phyloP scores from a whole-genome alignment of 2,888 invertebrate species.

The Drosophila ustulata region DNA sequence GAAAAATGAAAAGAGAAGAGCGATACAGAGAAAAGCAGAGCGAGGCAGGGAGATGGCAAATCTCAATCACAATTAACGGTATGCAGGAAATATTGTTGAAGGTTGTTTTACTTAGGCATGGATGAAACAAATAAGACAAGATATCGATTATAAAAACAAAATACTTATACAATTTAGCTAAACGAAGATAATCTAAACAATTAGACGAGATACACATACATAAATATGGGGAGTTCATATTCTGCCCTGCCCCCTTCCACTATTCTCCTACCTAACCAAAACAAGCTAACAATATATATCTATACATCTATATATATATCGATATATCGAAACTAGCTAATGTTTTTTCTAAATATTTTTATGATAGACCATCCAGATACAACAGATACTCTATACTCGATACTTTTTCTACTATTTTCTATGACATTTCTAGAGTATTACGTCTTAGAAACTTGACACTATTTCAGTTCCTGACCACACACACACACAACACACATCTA shows the following conservation, averaged over 20 bases:
- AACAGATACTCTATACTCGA: conserved; percentile 17
- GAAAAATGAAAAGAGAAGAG: neutral
- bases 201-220: conserved; percentile 9
- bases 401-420: conserved; percentile 56
- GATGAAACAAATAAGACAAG: conserved; percentile 7
- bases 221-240: neutral
- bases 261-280: neutral
- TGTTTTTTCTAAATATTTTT: conserved; percentile 42
- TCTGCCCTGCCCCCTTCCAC: neutral
- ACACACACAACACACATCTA: conserved; percentile 18
- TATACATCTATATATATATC: conserved; percentile 19
- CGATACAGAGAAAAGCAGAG: neutral
- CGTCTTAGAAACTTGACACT: conserved; percentile 27
- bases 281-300: conserved; percentile 1
- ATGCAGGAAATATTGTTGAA: conserved; percentile 59
- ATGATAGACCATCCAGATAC: conserved; percentile 24
- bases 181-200: conserved; percentile 21
- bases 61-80: conserved; percentile 44
- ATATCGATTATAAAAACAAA: conserved; percentile 5
- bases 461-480: conserved; percentile 56
- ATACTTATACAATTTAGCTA: conserved; percentile 29
- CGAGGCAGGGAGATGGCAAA: conserved; percentile 2
- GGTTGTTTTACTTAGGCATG: conserved; percentile 47
- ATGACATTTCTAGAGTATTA: conserved; percentile 50
- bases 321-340: conserved; percentile 27